Evolutionary conservation across 1,140 invertebrate genomes (phyloP), one percentile per base, ranked within the genome.

Genomic region (Trichomalopsis sarcophagae): DNA sequence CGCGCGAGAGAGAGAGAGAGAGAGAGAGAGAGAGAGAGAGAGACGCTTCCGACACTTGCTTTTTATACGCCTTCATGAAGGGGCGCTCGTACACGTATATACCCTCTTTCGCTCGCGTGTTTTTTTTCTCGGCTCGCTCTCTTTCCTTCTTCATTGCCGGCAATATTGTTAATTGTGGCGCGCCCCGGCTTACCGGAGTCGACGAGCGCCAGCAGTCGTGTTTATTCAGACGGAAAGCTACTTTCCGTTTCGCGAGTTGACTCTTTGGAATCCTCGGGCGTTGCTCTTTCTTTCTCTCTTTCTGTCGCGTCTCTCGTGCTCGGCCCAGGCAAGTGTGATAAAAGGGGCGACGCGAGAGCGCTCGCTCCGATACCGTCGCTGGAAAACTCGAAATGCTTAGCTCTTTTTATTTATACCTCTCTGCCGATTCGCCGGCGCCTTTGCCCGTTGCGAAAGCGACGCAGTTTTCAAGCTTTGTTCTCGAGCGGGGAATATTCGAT

Each of bases 91-190:
- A 40, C 33, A 71, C 69, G 14, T 40, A 75, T 21, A 40, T 9
- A 44, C 1, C 10, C 69, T 33, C 69, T 71, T 33, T 11, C 75
- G 27, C 27, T 47, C 9, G 75, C 75, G 36, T 40, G 10, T 27
- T 71, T 71, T 71, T 44, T 77, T 13, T 50, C 75, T 77, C 44
- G 36, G 7, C 40, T 76, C 44, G n/a, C 40, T 21, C 11, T 17
- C 40, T 30, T 55, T 80, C 71, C 44, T 27, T 40, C 33, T 76
- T 76, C 50, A 69, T 85, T 75, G 71, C 78, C 23, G 14, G 73
- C 76, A 75, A 76, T 76, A 73, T 85, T 47, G 36, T 85, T 85
- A 85, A 81, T 81, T 84, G 76, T 75, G 71, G 66, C 69, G 77
- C 69, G 73, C 7, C 50, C 11, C 77, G 47, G 33, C 82, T 62